phyloP scores from a whole-genome alignment of 2,797 vertebrate species.

The Sebastes itinus region DNA sequence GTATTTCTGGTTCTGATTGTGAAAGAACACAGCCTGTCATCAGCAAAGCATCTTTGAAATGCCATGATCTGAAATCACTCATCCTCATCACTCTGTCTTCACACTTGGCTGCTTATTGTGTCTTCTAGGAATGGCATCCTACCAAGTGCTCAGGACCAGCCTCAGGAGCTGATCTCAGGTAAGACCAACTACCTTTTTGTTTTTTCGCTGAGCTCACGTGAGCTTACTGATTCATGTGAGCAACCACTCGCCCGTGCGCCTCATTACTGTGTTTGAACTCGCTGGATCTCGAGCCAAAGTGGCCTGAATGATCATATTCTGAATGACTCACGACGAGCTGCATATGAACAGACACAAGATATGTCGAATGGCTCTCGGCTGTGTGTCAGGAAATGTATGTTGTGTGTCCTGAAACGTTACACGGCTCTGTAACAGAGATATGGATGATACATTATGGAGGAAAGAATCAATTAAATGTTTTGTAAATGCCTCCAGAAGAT shows the following conservation, averaged over 20 bases:
- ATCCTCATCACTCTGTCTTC: not conserved
- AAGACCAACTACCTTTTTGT: constrained; percentile 21
- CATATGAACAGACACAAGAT: constrained; percentile 16
- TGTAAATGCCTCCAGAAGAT: constrained; percentile 19
- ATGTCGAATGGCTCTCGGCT: not conserved
- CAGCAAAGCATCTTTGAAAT: not conserved
- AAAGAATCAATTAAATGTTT: constrained; percentile 24
- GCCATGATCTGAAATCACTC: not conserved
- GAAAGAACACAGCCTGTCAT: not conserved
- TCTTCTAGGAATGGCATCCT: constrained; percentile 48
- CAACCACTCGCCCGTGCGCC: not conserved
- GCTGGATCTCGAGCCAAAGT: not conserved
- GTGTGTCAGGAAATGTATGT: not conserved
- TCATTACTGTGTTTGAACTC: constrained; percentile 16
- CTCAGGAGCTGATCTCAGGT: constrained; percentile 48
- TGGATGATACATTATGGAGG: not conserved
- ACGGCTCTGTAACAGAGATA: not conserved
- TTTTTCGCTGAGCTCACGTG: not conserved
- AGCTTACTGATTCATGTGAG: constrained; percentile 44
- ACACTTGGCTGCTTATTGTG: constrained; percentile 2
- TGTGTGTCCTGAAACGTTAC: constrained; percentile 9
- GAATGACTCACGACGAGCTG: not conserved
- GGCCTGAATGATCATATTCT: constrained; percentile 11
- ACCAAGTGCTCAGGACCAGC: not conserved
- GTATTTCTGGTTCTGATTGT: no score